These are phyloP conservation scores for Timandra comae DNA, from an alignment of 2,888 invertebrate species.

Conservation along the genomic window DNA sequence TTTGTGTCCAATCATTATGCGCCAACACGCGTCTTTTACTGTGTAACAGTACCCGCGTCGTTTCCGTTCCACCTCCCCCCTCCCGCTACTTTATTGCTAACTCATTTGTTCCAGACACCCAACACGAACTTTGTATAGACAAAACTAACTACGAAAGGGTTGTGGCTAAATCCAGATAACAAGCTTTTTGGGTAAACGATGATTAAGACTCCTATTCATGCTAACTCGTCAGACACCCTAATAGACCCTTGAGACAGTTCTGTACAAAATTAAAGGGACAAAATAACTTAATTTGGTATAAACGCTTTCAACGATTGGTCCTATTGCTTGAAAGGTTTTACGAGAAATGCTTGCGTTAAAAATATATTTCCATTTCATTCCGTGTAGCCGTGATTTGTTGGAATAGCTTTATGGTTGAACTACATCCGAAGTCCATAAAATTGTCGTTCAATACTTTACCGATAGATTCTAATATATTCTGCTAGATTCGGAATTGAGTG, in stretches of 20 bases:
- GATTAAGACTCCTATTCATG: conserved; percentile 16
- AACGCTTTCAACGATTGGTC: conserved; percentile 14
- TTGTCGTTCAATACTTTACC: not conserved
- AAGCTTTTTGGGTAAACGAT: conserved; percentile 13
- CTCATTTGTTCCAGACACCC: conserved; percentile 49
- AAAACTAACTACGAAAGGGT: conserved; percentile 21
- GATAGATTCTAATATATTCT: no score
- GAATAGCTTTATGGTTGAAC: conserved; percentile 8
- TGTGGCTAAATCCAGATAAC: conserved; percentile 27
- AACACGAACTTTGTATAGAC: conserved; percentile 37
- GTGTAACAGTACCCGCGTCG: conserved; percentile 65
- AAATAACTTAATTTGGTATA: conserved; percentile 13
- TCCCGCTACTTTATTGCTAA: conserved; percentile 46
- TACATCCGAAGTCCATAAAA: conserved; percentile 3
- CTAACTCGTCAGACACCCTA: conserved; percentile 18
- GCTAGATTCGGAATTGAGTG: no score
- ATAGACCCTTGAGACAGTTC: conserved; percentile 12
- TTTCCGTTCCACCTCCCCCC: conserved; percentile 61
- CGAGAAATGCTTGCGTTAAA: conserved; percentile 9
- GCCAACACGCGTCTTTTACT: conserved; percentile 64
- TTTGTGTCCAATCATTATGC: conserved; percentile 71
- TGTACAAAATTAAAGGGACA: conserved; percentile 16
- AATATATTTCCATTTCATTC: conserved; percentile 12
- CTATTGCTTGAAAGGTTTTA: conserved; percentile 10
- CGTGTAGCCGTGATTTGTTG: conserved; percentile 11